Percentiles rank a stretch among this genome's conserved stretches.
Evolutionary conservation across 1,140 invertebrate species (phyloP).

Genomic region (Microplitis mediator): DNA sequence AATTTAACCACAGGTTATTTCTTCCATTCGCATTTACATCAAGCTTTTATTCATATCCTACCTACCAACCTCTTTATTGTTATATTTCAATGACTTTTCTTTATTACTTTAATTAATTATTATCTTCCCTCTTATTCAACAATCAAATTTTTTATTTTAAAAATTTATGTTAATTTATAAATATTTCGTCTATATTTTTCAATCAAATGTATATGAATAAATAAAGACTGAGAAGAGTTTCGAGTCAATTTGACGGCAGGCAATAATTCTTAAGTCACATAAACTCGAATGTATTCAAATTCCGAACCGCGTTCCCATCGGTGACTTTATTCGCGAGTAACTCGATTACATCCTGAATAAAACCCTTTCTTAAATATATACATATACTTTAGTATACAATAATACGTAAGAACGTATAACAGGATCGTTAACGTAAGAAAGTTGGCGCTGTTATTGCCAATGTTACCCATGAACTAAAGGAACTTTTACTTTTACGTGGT

Average conservation of each 20-base stretch:
- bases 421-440: constrained; percentile 63
- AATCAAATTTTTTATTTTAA: too few species aligned
- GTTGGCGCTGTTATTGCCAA: constrained; percentile 60
- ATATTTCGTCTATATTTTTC: too few species aligned
- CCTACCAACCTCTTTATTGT: too few species aligned
- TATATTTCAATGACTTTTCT: constrained; percentile 12
- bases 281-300: background rate
- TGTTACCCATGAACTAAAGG: constrained; percentile 56
- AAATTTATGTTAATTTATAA: too few species aligned
- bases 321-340: constrained; percentile 12
- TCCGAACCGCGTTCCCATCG: background rate
- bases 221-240: too few species aligned
- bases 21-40: constrained; percentile 29
- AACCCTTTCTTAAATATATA: background rate
- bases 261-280: too few species aligned
- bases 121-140: too few species aligned
- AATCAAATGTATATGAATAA: too few species aligned
- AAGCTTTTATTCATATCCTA: constrained; percentile 27
- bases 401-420: constrained; percentile 52
- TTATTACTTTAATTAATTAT: constrained; percentile 4
- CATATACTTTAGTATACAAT: background rate
- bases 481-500: constrained; percentile 63
- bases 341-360: background rate
- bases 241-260: too few species aligned
- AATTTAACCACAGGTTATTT: constrained; percentile 54